A percentile compares a stretch with the other conserved stretches of the same genome.
These are phyloP conservation scores for Scartelaos histophorus DNA, from an alignment of 2,113 vertebrate species.

Conservation along the genomic window DNA sequence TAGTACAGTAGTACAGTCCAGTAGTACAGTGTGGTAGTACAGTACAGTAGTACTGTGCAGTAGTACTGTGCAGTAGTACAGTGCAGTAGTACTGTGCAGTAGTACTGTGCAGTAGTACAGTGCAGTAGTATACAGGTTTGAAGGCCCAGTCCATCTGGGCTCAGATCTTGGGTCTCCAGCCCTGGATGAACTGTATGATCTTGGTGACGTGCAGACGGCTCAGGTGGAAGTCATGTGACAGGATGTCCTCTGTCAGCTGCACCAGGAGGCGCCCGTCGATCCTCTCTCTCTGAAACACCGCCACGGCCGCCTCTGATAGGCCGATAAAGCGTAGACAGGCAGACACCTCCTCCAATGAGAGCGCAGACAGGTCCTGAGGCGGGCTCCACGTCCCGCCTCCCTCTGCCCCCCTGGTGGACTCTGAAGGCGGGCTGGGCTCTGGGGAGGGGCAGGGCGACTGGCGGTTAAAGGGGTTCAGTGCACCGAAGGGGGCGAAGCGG, in stretches of 20 bases:
- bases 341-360: constrained; percentile 95
- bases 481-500: constrained; percentile 91
- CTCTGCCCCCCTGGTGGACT: constrained; percentile 75
- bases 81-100: too few species aligned
- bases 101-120: too few species aligned
- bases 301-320: constrained; percentile 91
- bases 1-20: too few species aligned
- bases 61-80: not conserved
- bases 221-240: constrained; percentile 94
- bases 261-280: constrained; percentile 97
- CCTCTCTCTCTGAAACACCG: constrained; percentile 89
- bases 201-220: constrained; percentile 98
- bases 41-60: too few species aligned
- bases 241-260: constrained; percentile 96
- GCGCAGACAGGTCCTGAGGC: constrained; percentile 86
- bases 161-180: constrained; percentile 96
- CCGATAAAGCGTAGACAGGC: constrained; percentile 94
- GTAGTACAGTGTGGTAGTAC: not conserved
- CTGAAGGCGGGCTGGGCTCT: constrained; percentile 69
- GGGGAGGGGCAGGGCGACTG: constrained; percentile 75
- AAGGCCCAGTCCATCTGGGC: constrained; percentile 3
- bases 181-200: constrained; percentile 98
- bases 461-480: constrained; percentile 88
- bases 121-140: not conserved
- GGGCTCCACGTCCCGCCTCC: constrained; percentile 88